phyloP scores from a whole-genome alignment of 1,140 invertebrate species.

The Ruditapes philippinarum region DNA sequence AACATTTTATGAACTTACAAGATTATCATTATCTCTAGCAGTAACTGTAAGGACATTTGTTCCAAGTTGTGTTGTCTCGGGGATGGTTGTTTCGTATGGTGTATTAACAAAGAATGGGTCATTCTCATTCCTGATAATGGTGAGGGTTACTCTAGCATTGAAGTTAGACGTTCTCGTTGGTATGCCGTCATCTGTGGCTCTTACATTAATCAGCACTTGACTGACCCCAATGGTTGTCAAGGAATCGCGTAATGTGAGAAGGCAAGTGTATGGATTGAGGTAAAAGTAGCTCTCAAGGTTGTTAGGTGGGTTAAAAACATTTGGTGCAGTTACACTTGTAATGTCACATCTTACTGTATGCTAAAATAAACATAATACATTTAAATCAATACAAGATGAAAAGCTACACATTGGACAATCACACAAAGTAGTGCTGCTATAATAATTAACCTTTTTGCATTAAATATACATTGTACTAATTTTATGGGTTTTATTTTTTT shows the following conservation, averaged over 20 bases:
- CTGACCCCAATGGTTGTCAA: slow-evolving; percentile 64
- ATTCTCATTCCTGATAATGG: slow-evolving; percentile 75
- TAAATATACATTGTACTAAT: no score
- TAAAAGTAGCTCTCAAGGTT: slow-evolving; percentile 75
- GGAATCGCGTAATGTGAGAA: slow-evolving; percentile 70
- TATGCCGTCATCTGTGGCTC: slow-evolving; percentile 74
- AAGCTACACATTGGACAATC: no score
- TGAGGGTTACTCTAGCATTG: slow-evolving; percentile 73
- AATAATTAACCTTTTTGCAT: no score
- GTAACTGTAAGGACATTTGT: slow-evolving; percentile 71
- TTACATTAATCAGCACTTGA: slow-evolving; percentile 67
- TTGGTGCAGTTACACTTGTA: slow-evolving; percentile 28
- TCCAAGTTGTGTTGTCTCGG: slow-evolving; percentile 69
- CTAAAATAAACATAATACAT: no score
- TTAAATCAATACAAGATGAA: no score
- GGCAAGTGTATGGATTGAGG: slow-evolving; percentile 74
- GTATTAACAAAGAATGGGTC: slow-evolving; percentile 73
- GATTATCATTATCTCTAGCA: slow-evolving; percentile 78
- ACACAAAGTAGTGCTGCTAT: no score
- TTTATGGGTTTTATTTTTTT: no score
- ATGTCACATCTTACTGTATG: slow-evolving; percentile 70
- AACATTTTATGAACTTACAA: slow-evolving; percentile 64
- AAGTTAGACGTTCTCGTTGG: slow-evolving; percentile 59
- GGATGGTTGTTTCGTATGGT: slow-evolving; percentile 71
- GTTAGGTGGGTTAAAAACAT: slow-evolving; percentile 63